These are phyloP conservation scores for Carassius carassius DNA, from an alignment of 2,113 vertebrate species.

Conservation along the genomic window DNA sequence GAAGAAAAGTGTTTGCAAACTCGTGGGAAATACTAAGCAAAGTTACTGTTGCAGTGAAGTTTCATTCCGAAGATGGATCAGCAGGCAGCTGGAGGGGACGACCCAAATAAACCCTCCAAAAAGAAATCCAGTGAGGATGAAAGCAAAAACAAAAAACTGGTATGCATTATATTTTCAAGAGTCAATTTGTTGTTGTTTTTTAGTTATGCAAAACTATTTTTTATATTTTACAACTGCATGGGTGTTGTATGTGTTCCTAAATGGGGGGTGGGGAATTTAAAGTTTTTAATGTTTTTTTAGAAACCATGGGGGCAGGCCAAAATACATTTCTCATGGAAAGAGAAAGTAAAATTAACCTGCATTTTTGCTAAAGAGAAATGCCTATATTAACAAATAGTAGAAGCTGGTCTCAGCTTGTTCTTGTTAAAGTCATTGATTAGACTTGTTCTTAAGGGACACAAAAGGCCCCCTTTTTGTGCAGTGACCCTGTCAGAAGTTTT, in stretches of 20 bases:
- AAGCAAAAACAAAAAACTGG: slow-evolving; percentile 82
- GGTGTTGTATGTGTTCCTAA: background rate
- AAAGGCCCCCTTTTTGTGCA: background rate
- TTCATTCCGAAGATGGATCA: slow-evolving; percentile 72
- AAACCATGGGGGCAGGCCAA: too few species aligned
- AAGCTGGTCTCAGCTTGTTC: slow-evolving; percentile 1
- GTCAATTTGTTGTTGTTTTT: background rate
- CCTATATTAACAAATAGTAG: background rate
- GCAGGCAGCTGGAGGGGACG: slow-evolving; percentile 76
- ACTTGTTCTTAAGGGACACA: background rate
- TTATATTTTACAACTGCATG: background rate
- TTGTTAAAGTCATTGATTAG: slow-evolving; percentile 3
- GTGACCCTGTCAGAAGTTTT: background rate
- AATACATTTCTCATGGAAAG: background rate
- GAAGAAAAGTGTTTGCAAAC: slow-evolving; percentile 27
- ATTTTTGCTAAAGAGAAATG: background rate
- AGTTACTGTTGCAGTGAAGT: slow-evolving; percentile 31
- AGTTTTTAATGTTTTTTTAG: too few species aligned
- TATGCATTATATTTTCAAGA: slow-evolving; percentile 60
- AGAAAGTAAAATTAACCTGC: background rate
- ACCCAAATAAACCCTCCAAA: slow-evolving; percentile 76
- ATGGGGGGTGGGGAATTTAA: too few species aligned
- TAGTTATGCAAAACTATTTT: background rate
- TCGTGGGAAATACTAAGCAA: background rate
- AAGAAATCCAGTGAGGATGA: slow-evolving; percentile 79